phyloP scores from a whole-genome alignment of 2,113 vertebrate genomes.

The Oostethus manadensis region DNA sequence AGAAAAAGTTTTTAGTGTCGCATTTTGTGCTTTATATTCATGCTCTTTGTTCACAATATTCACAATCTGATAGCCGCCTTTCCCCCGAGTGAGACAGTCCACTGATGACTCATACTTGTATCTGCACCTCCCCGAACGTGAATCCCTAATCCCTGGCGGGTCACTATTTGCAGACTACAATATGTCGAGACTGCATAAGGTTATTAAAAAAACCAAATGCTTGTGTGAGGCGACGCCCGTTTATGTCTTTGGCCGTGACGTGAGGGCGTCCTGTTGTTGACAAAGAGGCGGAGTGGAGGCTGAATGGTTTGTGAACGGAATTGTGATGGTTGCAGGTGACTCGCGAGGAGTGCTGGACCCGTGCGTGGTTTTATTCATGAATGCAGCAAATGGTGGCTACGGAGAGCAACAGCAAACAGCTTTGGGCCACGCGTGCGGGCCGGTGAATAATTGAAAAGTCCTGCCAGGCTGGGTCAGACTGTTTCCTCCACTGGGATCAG shows the following conservation, averaged over 20 bases:
- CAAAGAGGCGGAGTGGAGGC: background rate
- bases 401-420: conserved; percentile 28
- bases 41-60: too few relatives aligned
- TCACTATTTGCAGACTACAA: too few relatives aligned
- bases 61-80: too few relatives aligned
- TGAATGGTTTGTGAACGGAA: conserved; percentile 20
- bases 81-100: too few relatives aligned
- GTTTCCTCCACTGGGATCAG: conserved; percentile 37
- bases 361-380: conserved; percentile 38
- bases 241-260: background rate
- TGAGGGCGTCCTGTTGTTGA: background rate
- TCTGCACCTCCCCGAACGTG: too few relatives aligned
- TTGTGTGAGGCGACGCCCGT: too few relatives aligned
- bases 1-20: too few relatives aligned
- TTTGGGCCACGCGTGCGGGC: conserved; percentile 25
- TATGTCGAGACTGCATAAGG: too few relatives aligned
- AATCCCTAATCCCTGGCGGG: too few relatives aligned
- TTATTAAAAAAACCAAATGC: too few relatives aligned
- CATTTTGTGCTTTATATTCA: too few relatives aligned
- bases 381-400: conserved; percentile 26
- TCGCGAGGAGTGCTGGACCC: conserved; percentile 8
- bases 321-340: conserved; percentile 17
- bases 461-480: conserved; percentile 10
- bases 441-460: conserved; percentile 49
- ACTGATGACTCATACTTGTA: too few relatives aligned